Evolutionary conservation across 2,797 vertebrate species (phyloP).

Genomic region (Buphagus erythrorhynchus): DNA sequence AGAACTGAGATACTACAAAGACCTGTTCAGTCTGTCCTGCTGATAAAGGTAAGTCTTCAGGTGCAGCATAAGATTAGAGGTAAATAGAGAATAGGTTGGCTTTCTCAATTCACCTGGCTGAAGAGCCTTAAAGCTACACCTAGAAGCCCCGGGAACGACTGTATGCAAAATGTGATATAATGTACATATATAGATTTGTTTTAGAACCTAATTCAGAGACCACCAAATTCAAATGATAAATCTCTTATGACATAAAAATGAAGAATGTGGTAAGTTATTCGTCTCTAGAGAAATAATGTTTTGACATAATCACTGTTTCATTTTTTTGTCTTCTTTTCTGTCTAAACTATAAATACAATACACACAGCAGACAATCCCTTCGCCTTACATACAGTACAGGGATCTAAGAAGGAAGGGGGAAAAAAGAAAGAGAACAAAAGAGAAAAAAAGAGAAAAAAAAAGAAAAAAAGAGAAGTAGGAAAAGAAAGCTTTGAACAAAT

Average conservation of each 20-base stretch:
- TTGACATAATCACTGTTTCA: background rate
- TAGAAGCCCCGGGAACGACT: background rate
- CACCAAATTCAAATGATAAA: background rate
- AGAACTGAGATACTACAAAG: background rate
- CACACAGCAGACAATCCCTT: background rate
- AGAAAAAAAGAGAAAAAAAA: too few relatives aligned
- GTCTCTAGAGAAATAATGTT: background rate
- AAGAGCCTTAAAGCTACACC: fast-evolving
- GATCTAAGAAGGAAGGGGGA: background rate
- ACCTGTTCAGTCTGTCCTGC: background rate
- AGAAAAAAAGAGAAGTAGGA: background rate
- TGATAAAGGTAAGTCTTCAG: background rate
- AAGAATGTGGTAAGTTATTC: background rate
- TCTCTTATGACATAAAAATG: background rate
- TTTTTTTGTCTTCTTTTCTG: background rate
- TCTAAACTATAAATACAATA: background rate
- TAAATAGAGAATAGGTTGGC: background rate
- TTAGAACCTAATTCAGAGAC: background rate
- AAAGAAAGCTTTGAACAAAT: background rate
- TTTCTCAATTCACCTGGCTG: background rate
- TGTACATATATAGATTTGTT: background rate
- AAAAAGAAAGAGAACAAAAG: background rate
- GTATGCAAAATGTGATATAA: background rate
- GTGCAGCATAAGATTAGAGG: background rate
- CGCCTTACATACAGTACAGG: background rate